Percentiles rank a stretch among this genome's conserved stretches.
Conservation (phyloP, 2,113 vertebrate species). For the Eleginops maclovinus region DNA sequence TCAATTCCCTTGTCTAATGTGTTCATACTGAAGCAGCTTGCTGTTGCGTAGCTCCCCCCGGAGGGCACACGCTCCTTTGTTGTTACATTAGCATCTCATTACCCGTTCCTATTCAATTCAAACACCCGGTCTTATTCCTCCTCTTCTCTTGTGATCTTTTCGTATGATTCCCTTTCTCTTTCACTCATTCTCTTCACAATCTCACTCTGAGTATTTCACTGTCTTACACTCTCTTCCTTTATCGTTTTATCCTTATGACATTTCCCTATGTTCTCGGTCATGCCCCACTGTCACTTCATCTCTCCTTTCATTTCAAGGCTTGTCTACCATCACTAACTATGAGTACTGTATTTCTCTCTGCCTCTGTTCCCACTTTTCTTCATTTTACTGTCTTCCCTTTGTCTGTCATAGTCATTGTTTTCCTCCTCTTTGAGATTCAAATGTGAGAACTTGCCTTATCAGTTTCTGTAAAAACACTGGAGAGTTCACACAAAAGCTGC, state of each 20-base stretch:
- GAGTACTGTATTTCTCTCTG: slow-evolving; percentile 25
- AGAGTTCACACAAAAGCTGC: slow-evolving; percentile 21
- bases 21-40: slow-evolving; percentile 46
- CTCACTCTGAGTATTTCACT: background rate
- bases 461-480: background rate
- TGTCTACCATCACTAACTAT: slow-evolving; percentile 12
- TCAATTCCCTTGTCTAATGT: slow-evolving; percentile 25
- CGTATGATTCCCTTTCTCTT: slow-evolving; percentile 23
- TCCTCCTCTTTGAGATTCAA: slow-evolving; percentile 15
- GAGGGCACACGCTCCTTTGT: slow-evolving; percentile 72
- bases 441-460: slow-evolving; percentile 27
- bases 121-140: slow-evolving; percentile 44
- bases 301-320: slow-evolving; percentile 12
- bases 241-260: slow-evolving; percentile 31
- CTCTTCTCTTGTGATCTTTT: slow-evolving; percentile 44
- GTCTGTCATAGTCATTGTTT: slow-evolving; percentile 12
- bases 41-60: slow-evolving; percentile 66
- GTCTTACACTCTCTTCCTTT: background rate
- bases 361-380: slow-evolving; percentile 15
- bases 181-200: background rate
- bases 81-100: slow-evolving; percentile 80
- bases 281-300: slow-evolving; percentile 9
- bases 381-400: background rate
- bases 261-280: slow-evolving; percentile 4
- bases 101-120: slow-evolving; percentile 62